Conservation (phyloP, 2,888 invertebrate species). For the Zygaena filipendulae region DNA sequence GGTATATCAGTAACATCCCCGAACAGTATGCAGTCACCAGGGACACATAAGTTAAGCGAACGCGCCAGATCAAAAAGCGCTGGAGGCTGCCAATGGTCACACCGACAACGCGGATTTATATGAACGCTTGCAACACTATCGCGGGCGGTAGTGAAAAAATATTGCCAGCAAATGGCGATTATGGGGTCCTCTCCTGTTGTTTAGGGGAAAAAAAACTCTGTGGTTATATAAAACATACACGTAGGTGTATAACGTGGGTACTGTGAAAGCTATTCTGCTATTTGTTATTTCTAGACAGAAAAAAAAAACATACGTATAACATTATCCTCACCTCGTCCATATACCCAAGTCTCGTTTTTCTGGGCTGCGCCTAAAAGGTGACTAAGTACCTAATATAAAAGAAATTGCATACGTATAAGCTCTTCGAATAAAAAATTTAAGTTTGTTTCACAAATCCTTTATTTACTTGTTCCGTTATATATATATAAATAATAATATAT, state of each 20-base stretch:
- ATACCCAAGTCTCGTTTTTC: no score
- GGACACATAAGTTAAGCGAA: constrained; percentile 57
- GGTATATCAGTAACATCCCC: constrained; percentile 17
- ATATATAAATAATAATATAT: no score
- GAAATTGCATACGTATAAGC: no score
- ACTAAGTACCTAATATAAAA: no score
- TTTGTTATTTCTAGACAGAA: no score
- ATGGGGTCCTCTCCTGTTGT: constrained; percentile 22
- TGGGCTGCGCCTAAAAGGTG: no score
- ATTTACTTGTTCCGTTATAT: no score
- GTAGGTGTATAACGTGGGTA: not conserved
- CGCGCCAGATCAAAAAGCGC: constrained; percentile 48
- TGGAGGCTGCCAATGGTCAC: constrained; percentile 31
- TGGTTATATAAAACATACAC: constrained; percentile 18
- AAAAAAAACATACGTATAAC: no score
- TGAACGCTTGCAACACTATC: constrained; percentile 22
- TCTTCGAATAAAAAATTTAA: no score
- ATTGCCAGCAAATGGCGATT: constrained; percentile 34
- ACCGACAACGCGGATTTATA: constrained; percentile 40
- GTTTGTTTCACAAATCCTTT: no score
- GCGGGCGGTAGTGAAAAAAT: constrained; percentile 42
- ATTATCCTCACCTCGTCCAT: no score
- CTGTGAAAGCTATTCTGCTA: no score
- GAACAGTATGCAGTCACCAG: constrained; percentile 31
- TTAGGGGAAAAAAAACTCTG: constrained; percentile 6